A percentile compares a stretch with the other conserved stretches of the same genome.
Conservation (phyloP, 2,797 vertebrate genomes). For the Typhlichthys subterraneus region DNA sequence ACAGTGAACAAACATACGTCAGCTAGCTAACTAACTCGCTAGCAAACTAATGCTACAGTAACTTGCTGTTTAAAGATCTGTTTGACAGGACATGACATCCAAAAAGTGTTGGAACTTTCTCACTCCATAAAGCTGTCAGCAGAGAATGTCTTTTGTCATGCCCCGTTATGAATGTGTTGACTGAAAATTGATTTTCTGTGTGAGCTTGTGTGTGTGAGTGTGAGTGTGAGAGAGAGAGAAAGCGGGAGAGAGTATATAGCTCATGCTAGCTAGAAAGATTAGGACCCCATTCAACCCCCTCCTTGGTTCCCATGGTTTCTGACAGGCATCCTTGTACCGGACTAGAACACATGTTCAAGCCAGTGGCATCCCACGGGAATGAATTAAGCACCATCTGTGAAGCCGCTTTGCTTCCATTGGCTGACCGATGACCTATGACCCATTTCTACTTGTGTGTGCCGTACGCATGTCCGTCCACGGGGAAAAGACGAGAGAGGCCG, state of each 20-base stretch:
- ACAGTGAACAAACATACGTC: no score
- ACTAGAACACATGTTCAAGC: constrained; percentile 55
- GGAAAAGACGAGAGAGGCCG: neutral
- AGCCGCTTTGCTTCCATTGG: constrained; percentile 34
- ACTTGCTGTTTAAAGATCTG: constrained; percentile 25
- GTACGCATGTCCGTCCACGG: neutral
- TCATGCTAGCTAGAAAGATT: constrained; percentile 46
- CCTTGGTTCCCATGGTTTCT: constrained; percentile 69
- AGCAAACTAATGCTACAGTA: no score
- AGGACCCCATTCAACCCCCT: constrained; percentile 10
- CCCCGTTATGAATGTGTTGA: constrained; percentile 65
- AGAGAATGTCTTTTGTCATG: constrained; percentile 68
- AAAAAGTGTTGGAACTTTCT: constrained; percentile 59
- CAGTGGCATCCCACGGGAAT: constrained; percentile 46
- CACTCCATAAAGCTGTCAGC: constrained; percentile 71
- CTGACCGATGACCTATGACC: constrained; percentile 28
- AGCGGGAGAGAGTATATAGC: constrained; percentile 16
- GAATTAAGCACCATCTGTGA: constrained; percentile 46
- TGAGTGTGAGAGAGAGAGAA: constrained; percentile 15
- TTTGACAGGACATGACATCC: constrained; percentile 70
- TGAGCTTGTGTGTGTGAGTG: neutral
- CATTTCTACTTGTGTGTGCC: constrained; percentile 9
- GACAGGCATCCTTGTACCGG: constrained; percentile 59
- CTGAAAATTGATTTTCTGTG: constrained; percentile 42
- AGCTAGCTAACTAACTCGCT: no score